Conservation (phyloP, 2,888 invertebrate species). For the Folsomia candida region DNA sequence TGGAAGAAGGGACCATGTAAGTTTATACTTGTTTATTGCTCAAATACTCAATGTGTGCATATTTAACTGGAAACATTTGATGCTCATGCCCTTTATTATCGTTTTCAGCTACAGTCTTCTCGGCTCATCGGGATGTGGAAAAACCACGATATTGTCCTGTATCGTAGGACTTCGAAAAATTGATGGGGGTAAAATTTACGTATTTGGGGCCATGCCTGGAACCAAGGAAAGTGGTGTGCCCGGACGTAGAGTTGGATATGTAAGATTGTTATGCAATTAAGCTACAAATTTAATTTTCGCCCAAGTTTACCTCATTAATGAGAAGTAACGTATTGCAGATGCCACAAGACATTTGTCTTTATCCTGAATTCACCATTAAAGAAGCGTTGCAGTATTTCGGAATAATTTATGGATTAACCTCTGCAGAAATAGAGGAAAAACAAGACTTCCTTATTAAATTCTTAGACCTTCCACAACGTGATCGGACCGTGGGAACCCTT, state of each 20-base stretch:
- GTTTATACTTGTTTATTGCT: neutral
- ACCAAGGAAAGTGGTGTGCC: constrained; percentile 54
- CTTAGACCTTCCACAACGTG: constrained; percentile 20
- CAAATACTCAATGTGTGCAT: too few relatives aligned
- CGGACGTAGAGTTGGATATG: constrained; percentile 53
- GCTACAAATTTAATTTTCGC: too few relatives aligned
- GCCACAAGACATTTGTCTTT: constrained; percentile 52
- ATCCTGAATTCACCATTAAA: constrained; percentile 23
- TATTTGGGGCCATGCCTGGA: constrained; percentile 55
- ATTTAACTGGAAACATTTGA: too few relatives aligned
- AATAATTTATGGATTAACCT: constrained; percentile 31
- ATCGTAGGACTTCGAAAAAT: constrained; percentile 55
- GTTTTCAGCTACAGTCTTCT: constrained; percentile 85
- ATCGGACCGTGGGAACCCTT: constrained; percentile 4
- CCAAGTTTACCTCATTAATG: too few relatives aligned
- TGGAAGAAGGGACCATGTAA: constrained; percentile 40
- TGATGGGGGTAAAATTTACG: constrained; percentile 53
- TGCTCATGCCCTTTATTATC: too few relatives aligned
- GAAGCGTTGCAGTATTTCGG: constrained; percentile 43
- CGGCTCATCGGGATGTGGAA: constrained; percentile 88
- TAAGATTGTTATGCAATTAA: too few relatives aligned
- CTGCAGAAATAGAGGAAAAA: constrained; percentile 10
- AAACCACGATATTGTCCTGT: constrained; percentile 48
- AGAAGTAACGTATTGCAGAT: too few relatives aligned
- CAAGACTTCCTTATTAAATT: constrained; percentile 17